These are phyloP conservation scores for Microchirus variegatus DNA, from an alignment of 2,797 vertebrate genomes.

Conservation along the genomic window DNA sequence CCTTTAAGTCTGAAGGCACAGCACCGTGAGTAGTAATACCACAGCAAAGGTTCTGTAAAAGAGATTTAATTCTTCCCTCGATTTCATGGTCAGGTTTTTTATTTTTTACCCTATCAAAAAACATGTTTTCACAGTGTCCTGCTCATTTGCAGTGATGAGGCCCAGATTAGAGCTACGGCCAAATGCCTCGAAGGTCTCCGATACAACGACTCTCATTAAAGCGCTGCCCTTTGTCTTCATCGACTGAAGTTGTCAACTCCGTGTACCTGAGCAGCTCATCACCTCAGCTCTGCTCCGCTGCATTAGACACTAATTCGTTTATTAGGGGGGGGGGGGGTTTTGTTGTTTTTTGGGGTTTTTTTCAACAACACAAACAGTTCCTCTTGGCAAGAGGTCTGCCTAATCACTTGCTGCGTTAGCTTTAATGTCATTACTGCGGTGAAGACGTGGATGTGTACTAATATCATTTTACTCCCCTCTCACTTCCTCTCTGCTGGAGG, in stretches of 20 bases:
- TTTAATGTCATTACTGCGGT: constrained; percentile 49
- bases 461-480: constrained; percentile 47
- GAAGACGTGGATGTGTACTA: constrained; percentile 46
- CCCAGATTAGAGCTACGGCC: background rate
- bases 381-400: constrained; percentile 18
- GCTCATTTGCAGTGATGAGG: background rate
- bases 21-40: too few relatives aligned
- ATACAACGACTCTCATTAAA: constrained; percentile 7
- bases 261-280: constrained; percentile 10
- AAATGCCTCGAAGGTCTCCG: background rate
- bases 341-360: constrained; percentile 7
- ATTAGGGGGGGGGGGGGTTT: too few relatives aligned
- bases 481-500: too few relatives aligned
- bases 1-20: too few relatives aligned
- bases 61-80: too few relatives aligned
- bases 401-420: constrained; percentile 55
- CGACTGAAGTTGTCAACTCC: background rate
- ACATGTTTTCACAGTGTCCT: too few relatives aligned
- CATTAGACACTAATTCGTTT: constrained; percentile 35
- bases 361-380: constrained; percentile 21
- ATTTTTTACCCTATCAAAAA: too few relatives aligned
- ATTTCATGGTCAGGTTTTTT: too few relatives aligned
- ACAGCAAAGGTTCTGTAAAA: too few relatives aligned
- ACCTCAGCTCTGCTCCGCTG: constrained; percentile 6
- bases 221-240: background rate